phyloP scores from a whole-genome alignment of 2,797 vertebrate genomes.

The Spheniscus humboldti region DNA sequence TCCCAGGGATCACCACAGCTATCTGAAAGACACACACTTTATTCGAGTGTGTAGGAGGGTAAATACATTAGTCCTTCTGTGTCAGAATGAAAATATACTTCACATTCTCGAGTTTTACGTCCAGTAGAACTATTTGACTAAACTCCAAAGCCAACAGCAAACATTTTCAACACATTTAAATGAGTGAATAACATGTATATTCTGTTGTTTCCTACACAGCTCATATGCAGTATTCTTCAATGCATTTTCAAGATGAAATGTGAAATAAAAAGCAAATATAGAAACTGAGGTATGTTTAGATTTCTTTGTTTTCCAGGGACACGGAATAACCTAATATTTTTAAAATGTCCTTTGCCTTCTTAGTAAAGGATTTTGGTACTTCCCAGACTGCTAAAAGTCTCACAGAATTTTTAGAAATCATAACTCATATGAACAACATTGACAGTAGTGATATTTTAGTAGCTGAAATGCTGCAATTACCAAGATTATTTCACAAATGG shows the following conservation, averaged over 20 bases:
- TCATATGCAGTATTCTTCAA: not conserved
- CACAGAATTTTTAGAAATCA: not conserved
- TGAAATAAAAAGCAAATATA: not conserved
- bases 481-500: not conserved
- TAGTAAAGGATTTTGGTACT: not conserved
- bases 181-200: not conserved
- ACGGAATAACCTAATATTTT: not conserved
- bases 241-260: not conserved
- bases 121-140: constrained; percentile 16
- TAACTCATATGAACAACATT: not conserved
- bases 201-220: not conserved
- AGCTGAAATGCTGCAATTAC: not conserved
- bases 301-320: not conserved
- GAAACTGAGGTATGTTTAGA: not conserved
- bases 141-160: constrained; percentile 26
- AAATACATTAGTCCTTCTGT: not conserved
- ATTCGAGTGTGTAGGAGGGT: not conserved
- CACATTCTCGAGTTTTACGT: constrained; percentile 17
- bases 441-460: not conserved
- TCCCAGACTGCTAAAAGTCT: not conserved
- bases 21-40: not conserved
- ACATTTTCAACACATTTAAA: constrained; percentile 21
- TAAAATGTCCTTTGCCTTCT: not conserved
- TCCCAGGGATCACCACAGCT: not conserved
- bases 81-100: constrained; percentile 44